Conservation (phyloP, 2,888 invertebrate species). For the Peribatodes rhomboidaria region DNA sequence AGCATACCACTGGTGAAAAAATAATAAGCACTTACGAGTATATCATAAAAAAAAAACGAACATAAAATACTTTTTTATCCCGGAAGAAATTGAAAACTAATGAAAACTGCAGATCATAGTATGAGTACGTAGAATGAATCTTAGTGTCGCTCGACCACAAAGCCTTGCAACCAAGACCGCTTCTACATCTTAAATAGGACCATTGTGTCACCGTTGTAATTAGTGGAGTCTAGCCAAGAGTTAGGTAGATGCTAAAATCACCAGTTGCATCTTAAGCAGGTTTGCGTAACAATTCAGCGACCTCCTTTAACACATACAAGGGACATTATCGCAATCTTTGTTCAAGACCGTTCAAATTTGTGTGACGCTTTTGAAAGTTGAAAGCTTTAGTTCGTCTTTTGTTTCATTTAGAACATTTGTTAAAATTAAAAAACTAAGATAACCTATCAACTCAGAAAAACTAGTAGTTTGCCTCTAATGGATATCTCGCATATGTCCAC, state of each 20-base stretch:
- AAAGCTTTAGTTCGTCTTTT: too few species aligned
- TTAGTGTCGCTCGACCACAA: conserved; percentile 1
- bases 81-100: not conserved
- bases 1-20: too few species aligned
- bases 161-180: conserved; percentile 39
- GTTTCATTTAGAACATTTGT: too few species aligned
- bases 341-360: not conserved
- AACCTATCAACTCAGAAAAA: too few species aligned
- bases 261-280: conserved; percentile 65
- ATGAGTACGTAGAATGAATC: not conserved
- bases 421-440: too few species aligned
- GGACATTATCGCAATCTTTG: conserved; percentile 35
- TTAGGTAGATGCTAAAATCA: conserved; percentile 69
- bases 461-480: too few species aligned
- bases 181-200: conserved; percentile 41
- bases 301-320: conserved; percentile 30
- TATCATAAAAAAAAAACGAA: too few species aligned
- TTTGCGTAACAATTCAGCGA: conserved; percentile 25
- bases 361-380: not conserved
- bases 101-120: too few species aligned
- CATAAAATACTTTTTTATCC: not conserved
- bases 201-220: conserved; percentile 53
- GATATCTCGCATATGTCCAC: too few species aligned
- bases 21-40: too few species aligned
- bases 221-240: conserved; percentile 56